These are phyloP conservation scores for Plutomurus gul DNA, from an alignment of 1,140 invertebrate species.

Conservation along the genomic window DNA sequence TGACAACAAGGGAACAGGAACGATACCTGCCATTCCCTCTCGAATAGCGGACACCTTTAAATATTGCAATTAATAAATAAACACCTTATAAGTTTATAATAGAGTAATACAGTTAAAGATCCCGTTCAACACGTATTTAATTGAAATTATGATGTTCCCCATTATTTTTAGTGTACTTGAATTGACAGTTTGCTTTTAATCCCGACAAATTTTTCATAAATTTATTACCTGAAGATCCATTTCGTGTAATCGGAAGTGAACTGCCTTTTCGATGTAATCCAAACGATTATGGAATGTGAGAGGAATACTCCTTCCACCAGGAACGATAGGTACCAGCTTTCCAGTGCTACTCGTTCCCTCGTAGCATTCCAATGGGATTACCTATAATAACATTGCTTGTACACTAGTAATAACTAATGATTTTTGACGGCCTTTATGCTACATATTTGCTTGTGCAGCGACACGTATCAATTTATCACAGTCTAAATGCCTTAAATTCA, in stretches of 20 bases:
- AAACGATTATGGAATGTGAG: constrained; percentile 67
- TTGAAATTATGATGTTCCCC: too few species aligned
- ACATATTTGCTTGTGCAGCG: too few species aligned
- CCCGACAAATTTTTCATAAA: too few species aligned
- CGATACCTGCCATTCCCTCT: constrained; percentile 70
- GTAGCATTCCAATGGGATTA: constrained; percentile 69
- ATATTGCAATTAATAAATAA: constrained; percentile 53
- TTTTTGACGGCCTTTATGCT: too few species aligned
- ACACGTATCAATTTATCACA: too few species aligned
- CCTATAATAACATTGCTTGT: too few species aligned
- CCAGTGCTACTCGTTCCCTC: constrained; percentile 69
- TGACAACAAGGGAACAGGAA: constrained; percentile 68
- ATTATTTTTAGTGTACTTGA: too few species aligned
- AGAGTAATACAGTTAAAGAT: too few species aligned
- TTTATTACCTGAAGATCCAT: constrained; percentile 65
- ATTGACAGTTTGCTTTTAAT: too few species aligned
- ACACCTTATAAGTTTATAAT: not conserved
- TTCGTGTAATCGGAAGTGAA: constrained; percentile 68
- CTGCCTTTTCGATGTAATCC: constrained; percentile 67
- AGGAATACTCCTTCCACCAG: constrained; percentile 66
- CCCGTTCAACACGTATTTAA: too few species aligned
- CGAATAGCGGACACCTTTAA: constrained; percentile 65
- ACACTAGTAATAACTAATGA: too few species aligned
- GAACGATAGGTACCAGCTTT: constrained; percentile 63
- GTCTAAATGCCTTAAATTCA: too few species aligned